Conservation (phyloP, 2,113 vertebrate genomes). For the Myotis davidii region DNA sequence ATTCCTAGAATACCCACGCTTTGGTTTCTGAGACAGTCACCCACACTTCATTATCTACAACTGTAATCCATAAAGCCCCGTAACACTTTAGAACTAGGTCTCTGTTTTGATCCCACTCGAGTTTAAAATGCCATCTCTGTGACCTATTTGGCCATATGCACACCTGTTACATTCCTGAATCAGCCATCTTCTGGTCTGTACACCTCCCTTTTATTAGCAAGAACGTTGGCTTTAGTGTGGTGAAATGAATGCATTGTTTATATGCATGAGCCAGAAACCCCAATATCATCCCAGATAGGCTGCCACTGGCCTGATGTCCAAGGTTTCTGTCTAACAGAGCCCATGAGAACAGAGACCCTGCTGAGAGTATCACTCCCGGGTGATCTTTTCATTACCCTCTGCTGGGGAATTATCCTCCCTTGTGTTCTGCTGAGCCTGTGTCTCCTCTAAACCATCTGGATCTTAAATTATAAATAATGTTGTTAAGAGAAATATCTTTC, state of each 20-base stretch:
- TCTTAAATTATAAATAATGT: neutral
- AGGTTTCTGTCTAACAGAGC: neutral
- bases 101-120: neutral
- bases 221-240: neutral
- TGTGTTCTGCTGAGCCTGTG: neutral
- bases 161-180: neutral
- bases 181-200: neutral
- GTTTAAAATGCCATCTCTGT: neutral
- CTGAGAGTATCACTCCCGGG: neutral
- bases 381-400: neutral
- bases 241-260: neutral
- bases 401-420: neutral
- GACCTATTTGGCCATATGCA: neutral
- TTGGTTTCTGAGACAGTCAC: neutral
- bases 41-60: neutral
- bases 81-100: neutral
- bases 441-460: neutral
- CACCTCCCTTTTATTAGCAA: neutral
- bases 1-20: neutral
- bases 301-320: neutral
- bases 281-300: neutral
- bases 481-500: neutral
- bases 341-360: neutral
- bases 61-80: neutral
- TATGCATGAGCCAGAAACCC: neutral